Evolutionary conservation across 2,797 vertebrate species (phyloP), one percentile per base, ranked within the genome.

Genomic region (Morelia viridis): DNA sequence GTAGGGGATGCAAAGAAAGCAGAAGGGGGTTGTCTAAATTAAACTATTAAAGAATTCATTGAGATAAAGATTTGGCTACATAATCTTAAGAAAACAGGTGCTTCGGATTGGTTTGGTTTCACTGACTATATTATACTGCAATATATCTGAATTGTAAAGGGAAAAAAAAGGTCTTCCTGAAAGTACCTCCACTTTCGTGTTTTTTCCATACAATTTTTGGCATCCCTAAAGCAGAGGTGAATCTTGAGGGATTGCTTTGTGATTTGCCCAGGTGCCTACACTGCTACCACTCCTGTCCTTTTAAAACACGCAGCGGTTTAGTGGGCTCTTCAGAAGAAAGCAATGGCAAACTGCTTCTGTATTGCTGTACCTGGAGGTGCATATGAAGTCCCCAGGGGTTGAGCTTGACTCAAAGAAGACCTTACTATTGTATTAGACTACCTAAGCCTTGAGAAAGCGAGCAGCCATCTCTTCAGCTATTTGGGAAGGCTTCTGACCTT

Each of bases 11-110:
- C 9, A 93, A 62, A 91, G 91, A 88, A 85, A 91, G 50, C 50
- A 19, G 86, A 87, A 58, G 93, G 26, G 86, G 89, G 93, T 0
- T 91, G 85, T 64, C 13, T 87, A n/a, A 71, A 64, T 93, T 95
- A 87, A 89, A 90, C 89, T 89, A 89, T 92, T 94, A 93, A 91
- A 88, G 90, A 93, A 93, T 90, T 92, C 93, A 0, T 24, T 88
- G 41, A 62, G 24, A 26, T 62, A 46, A 88, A 88, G 60, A 64
- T 88, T 58, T 80, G 76, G 46, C 41, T 80, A 80, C 89, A 31
- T 60, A 31, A 76, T 28, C 61, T 87, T 89, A 85, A 26, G 85
- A 84, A 0, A 1, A 65, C 90, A 50, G 5, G 0, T 3, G 60
- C 65, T 19, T 0, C 0, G 17, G 84, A 61, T 85, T 26, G 41